phyloP scores from a whole-genome alignment of 2,113 vertebrate species.

The Chionodraco myersi region DNA sequence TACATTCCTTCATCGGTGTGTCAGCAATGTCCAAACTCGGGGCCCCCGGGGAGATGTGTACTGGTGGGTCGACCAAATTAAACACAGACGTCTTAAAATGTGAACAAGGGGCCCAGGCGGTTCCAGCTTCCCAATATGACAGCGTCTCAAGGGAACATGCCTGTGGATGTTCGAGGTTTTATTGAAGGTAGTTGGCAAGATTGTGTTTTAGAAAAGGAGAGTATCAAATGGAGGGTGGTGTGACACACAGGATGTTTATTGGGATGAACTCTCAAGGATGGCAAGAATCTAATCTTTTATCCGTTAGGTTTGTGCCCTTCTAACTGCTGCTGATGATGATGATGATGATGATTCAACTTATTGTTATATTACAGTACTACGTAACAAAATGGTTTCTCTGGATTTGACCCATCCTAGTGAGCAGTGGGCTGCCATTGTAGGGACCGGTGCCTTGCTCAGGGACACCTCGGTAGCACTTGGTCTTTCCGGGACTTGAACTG shows the following conservation, averaged over 20 bases:
- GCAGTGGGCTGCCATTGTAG: too few relatives aligned
- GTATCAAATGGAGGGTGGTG: slow-evolving; percentile 4
- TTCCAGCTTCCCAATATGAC: slow-evolving; percentile 19
- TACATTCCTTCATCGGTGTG: slow-evolving; percentile 63
- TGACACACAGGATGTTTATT: slow-evolving; percentile 23
- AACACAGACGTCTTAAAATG: slow-evolving; percentile 47
- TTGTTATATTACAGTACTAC: too few relatives aligned
- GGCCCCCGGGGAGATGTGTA: slow-evolving; percentile 27
- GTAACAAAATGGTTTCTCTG: too few relatives aligned
- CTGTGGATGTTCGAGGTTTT: slow-evolving; percentile 66
- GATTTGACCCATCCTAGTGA: too few relatives aligned
- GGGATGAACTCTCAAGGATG: slow-evolving; percentile 3
- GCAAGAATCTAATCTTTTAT: slow-evolving; percentile 13
- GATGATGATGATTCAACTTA: too few relatives aligned
- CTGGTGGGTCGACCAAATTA: slow-evolving; percentile 38
- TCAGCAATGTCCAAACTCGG: slow-evolving; percentile 52
- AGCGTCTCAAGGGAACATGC: slow-evolving; percentile 12
- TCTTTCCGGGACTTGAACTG: too few relatives aligned
- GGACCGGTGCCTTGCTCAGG: too few relatives aligned
- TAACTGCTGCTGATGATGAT: background rate
- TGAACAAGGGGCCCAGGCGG: slow-evolving; percentile 16
- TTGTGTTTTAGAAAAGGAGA: too few relatives aligned
- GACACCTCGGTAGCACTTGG: too few relatives aligned
- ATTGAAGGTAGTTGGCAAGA: slow-evolving; percentile 10
- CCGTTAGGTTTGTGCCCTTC: background rate